Conservation (phyloP, 2,113 vertebrate genomes). For the Sinocyclocheilus maitianheensis region DNA sequence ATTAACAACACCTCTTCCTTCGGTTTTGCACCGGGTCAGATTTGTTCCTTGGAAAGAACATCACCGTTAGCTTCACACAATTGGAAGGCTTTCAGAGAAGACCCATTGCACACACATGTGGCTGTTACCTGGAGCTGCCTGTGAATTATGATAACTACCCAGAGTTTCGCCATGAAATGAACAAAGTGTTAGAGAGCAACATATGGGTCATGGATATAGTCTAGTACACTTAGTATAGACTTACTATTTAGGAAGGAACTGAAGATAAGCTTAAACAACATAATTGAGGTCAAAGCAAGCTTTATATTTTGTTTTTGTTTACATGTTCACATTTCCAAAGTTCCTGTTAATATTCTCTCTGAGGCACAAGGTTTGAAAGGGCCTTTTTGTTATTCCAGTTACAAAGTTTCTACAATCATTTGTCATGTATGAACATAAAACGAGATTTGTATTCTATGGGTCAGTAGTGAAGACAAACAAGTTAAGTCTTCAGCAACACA, state of each 20-base stretch:
- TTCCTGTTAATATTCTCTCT: not conserved
- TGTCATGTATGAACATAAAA: not conserved
- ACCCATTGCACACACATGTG: slow-evolving; percentile 15
- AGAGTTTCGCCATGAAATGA: slow-evolving; percentile 25
- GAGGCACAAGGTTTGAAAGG: not conserved
- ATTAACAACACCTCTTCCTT: not conserved
- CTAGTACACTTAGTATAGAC: slow-evolving; percentile 12
- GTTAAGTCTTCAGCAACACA: not conserved
- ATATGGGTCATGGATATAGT: slow-evolving; percentile 5
- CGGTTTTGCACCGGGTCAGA: slow-evolving; percentile 31
- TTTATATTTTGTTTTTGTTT: not conserved
- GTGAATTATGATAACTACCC: slow-evolving; percentile 33
- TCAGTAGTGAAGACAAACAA: not conserved
- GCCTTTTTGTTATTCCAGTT: not conserved
- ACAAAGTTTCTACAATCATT: not conserved
- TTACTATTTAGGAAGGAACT: not conserved
- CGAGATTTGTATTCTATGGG: not conserved
- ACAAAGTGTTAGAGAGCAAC: slow-evolving; percentile 27
- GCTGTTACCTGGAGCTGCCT: slow-evolving; percentile 14
- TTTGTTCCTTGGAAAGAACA: too few relatives aligned
- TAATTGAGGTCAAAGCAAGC: slow-evolving; percentile 11
- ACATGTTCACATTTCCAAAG: slow-evolving; percentile 1
- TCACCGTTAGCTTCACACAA: too few relatives aligned
- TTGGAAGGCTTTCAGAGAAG: too few relatives aligned
- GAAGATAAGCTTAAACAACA: not conserved